These are phyloP conservation scores for Solenodon paradoxus DNA, from an alignment of 2,113 vertebrate genomes.

Conservation along the genomic window DNA sequence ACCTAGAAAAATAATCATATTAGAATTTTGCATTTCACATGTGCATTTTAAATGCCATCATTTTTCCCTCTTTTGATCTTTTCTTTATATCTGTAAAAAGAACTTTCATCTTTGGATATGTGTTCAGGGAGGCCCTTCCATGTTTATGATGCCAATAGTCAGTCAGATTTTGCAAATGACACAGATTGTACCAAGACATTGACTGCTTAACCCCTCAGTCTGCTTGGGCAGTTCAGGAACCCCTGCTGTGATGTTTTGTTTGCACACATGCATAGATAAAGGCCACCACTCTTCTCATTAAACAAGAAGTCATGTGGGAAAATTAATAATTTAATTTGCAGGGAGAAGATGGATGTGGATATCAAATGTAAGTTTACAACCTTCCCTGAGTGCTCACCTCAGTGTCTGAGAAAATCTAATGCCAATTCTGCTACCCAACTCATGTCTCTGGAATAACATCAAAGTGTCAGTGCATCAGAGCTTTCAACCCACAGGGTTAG, in stretches of 20 bases:
- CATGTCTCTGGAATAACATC: slow-evolving; percentile 55
- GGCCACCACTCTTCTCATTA: slow-evolving; percentile 82
- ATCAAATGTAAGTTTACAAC: slow-evolving; percentile 75
- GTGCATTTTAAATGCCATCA: slow-evolving; percentile 68
- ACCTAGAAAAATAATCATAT: slow-evolving; percentile 43
- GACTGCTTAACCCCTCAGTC: slow-evolving; percentile 79
- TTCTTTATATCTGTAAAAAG: slow-evolving; percentile 66
- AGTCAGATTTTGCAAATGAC: slow-evolving; percentile 78
- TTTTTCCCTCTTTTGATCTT: slow-evolving; percentile 65
- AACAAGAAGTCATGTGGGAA: slow-evolving; percentile 81
- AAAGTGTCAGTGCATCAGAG: not conserved
- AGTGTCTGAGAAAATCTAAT: slow-evolving; percentile 63
- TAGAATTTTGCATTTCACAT: slow-evolving; percentile 53
- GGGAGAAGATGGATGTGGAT: slow-evolving; percentile 78
- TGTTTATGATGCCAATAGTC: slow-evolving; percentile 73
- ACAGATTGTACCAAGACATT: slow-evolving; percentile 75
- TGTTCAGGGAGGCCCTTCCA: slow-evolving; percentile 44
- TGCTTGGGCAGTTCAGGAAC: slow-evolving; percentile 75
- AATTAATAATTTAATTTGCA: slow-evolving; percentile 86
- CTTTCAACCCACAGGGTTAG: slow-evolving; percentile 29
- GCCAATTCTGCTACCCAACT: slow-evolving; percentile 61
- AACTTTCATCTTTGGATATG: slow-evolving; percentile 72
- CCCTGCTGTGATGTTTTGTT: slow-evolving; percentile 83
- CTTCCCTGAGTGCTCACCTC: slow-evolving; percentile 67
- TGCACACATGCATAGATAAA: slow-evolving; percentile 80